These are phyloP conservation scores for Oasisia sp. DNA, from an alignment of 2,888 invertebrate species.

Conservation along the genomic window DNA sequence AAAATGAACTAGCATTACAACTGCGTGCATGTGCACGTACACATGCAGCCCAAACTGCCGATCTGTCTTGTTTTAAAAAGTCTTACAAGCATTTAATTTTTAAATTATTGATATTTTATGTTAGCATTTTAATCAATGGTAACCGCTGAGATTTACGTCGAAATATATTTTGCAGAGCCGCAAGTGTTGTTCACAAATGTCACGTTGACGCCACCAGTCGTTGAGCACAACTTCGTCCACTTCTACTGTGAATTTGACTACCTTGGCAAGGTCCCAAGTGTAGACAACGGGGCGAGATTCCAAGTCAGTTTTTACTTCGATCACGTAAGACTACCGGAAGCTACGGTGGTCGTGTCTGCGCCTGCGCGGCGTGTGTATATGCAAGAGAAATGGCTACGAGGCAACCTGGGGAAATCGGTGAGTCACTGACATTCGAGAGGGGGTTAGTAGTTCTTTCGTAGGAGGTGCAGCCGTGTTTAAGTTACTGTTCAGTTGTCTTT, in stretches of 20 bases:
- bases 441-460: neutral
- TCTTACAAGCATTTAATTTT: no score
- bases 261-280: neutral
- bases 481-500: neutral
- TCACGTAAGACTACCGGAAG: neutral
- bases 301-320: conserved; percentile 28
- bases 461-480: neutral
- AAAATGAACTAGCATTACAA: no score
- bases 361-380: neutral
- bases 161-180: neutral
- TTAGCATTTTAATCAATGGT: neutral
- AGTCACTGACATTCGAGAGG: neutral
- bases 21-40: no score
- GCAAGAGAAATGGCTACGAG: conserved; percentile 26
- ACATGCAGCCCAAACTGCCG: no score
- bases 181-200: conserved; percentile 20
- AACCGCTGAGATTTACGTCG: neutral
- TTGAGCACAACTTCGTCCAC: conserved; percentile 24
- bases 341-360: conserved; percentile 18
- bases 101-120: neutral
- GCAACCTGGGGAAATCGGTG: conserved; percentile 29
- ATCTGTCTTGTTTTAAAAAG: no score
- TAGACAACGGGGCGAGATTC: conserved; percentile 28
- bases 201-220: conserved; percentile 13
- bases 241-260: conserved; percentile 26